Base-by-base conservation (phyloP, 1,140 invertebrate species). In the Anoplolepis gracilipes region DNA sequence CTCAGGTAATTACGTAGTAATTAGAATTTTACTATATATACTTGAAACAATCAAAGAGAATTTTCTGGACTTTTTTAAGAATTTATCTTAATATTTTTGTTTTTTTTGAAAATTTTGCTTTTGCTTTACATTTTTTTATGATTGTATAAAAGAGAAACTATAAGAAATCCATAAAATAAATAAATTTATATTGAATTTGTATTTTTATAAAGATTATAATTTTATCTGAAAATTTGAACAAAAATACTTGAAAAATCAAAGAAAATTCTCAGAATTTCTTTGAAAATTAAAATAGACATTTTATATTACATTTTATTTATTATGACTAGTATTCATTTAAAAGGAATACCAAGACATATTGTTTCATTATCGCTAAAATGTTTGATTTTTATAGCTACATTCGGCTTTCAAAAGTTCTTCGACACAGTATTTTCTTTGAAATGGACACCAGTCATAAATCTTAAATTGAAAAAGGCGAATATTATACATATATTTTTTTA, bases 1-100 rank as follows among this genome's bases (percentile, higher is more conserved):
- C 98, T 87, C 98, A 99, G 97, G 98, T 98, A 96, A 46, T 11
- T 46, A 46, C 42, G 11, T 46, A 46, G 96, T 86, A 62, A 55
- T 55, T 33, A 42, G 5, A n/a, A 1, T 36, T 13, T 61, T 8
- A 30, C 10, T 57, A 0, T 11, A 30, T 25, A 13, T n/a, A 10
- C 25, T 25, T 36, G 19, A 36, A 19, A 42, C 30, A 1, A 25
- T n/a, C 1, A 13, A 3, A 42, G 11, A 7, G 5, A 2, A 59
- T 57, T 33, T 55, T 19, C 1, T 8, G 2, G 0, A 59, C 16
- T 55, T 55, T 30, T 16, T 10, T 10, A 3, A 1, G 30, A 53
- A 30, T 55, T 25, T 42, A 7, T 69, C 39, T 1, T n/a, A n/a
- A n/a, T n/a, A n/a, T n/a, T n/a, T n/a, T n/a, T n/a, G n/a, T n/a